Conservation (phyloP, 2,888 invertebrate genomes). For the Phyllotreta cruciferae region DNA sequence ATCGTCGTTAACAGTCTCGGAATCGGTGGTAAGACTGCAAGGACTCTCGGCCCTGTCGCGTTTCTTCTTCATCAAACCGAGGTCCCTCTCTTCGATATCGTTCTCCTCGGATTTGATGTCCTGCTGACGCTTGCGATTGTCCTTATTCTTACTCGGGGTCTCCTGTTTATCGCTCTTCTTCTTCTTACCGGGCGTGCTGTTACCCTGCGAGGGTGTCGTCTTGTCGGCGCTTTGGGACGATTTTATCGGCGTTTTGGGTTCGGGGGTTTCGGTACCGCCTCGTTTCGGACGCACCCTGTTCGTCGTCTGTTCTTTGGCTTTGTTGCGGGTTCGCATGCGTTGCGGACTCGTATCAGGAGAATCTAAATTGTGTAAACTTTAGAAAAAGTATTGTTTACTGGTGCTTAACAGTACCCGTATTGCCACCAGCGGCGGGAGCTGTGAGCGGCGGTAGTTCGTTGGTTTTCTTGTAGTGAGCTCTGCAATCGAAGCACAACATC, state of each 20-base stretch:
- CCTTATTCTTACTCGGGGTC: slow-evolving; percentile 61
- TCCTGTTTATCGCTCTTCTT: slow-evolving; percentile 59
- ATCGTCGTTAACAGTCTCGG: slow-evolving; percentile 80
- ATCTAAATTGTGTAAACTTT: slow-evolving; percentile 52
- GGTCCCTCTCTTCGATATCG: slow-evolving; percentile 61
- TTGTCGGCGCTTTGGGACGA: slow-evolving; percentile 42
- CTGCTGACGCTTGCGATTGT: slow-evolving; percentile 61
- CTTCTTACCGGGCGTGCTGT: slow-evolving; percentile 41
- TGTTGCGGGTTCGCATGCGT: slow-evolving; percentile 88
- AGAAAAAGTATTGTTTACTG: not conserved
- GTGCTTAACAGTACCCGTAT: slow-evolving; percentile 40
- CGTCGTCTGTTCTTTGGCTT: slow-evolving; percentile 76
- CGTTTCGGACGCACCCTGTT: slow-evolving; percentile 65
- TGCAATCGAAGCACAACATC: slow-evolving; percentile 78
- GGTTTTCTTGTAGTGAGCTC: slow-evolving; percentile 77
- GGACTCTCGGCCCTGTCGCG: slow-evolving; percentile 70
- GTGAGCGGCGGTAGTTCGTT: slow-evolving; percentile 73
- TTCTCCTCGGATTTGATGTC: slow-evolving; percentile 56
- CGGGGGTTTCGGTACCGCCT: slow-evolving; percentile 59
- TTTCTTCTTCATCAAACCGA: slow-evolving; percentile 60
- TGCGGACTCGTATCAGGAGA: slow-evolving; percentile 84
- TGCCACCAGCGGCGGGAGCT: slow-evolving; percentile 55
- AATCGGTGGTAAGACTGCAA: slow-evolving; percentile 83
- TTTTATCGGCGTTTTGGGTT: slow-evolving; percentile 64
- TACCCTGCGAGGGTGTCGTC: slow-evolving; percentile 19